These are phyloP conservation scores for Allygus modestus DNA, from an alignment of 2,888 invertebrate genomes.

Conservation along the genomic window DNA sequence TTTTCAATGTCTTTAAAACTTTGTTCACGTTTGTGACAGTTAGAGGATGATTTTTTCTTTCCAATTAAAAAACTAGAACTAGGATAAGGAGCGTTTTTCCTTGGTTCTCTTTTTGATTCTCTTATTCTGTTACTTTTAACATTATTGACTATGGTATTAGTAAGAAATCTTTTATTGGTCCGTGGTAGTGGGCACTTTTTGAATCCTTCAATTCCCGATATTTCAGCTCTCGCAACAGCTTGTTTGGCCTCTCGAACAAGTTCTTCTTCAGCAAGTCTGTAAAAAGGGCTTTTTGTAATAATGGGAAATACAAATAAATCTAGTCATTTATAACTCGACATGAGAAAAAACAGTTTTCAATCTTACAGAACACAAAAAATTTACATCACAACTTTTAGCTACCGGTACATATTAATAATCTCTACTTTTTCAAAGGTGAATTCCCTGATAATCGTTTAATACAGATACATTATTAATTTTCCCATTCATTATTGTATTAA, in stretches of 20 bases:
- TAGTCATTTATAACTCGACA: too few relatives aligned
- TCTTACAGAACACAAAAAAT: too few relatives aligned
- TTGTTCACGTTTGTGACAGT: neutral
- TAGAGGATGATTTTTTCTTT: neutral
- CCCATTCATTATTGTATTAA: too few relatives aligned
- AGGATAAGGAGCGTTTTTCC: slow-evolving; percentile 18
- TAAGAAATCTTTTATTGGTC: slow-evolving; percentile 77
- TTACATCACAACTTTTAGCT: too few relatives aligned
- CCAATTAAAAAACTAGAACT: neutral
- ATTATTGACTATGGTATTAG: slow-evolving; percentile 65
- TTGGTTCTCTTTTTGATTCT: slow-evolving; percentile 8
- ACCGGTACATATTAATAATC: too few relatives aligned
- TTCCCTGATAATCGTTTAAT: too few relatives aligned
- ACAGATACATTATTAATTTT: too few relatives aligned
- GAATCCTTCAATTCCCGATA: slow-evolving; percentile 81
- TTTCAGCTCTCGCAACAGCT: slow-evolving; percentile 79
- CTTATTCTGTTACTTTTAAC: slow-evolving; percentile 38
- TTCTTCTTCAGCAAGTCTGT: slow-evolving; percentile 79
- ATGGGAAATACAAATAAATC: too few relatives aligned
- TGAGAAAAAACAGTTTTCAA: too few relatives aligned
- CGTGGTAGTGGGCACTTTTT: slow-evolving; percentile 76
- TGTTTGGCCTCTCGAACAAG: slow-evolving; percentile 79
- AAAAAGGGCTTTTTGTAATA: slow-evolving; percentile 66
- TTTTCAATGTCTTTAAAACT: neutral
- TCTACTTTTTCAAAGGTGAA: too few relatives aligned